Evolutionary conservation across 2,797 vertebrate genomes (phyloP).

Genomic region (Platyrinchus mystaceus): DNA sequence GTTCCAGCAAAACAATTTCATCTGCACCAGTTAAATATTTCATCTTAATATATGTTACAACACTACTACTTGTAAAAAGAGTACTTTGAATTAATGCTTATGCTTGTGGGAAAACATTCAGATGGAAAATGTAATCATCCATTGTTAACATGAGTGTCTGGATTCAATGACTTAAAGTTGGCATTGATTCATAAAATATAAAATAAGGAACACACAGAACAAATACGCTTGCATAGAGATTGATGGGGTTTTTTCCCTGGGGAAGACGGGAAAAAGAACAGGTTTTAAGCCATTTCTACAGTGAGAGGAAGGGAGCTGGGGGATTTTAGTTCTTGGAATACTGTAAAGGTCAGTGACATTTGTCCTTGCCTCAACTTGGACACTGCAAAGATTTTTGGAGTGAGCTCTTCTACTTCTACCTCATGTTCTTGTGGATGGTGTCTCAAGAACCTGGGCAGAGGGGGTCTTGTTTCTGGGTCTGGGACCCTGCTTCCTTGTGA

Average conservation of each 20-base stretch:
- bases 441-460: neutral
- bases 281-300: constrained; percentile 14
- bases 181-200: neutral
- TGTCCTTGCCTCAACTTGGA: constrained; percentile 4
- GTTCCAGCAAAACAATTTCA: neutral
- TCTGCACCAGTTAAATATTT: neutral
- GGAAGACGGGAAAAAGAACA: neutral
- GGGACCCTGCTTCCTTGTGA: neutral
- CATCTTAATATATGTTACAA: neutral
- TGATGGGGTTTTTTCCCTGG: neutral
- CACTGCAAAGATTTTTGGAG: neutral
- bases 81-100: neutral
- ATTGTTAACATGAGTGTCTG: constrained; percentile 7
- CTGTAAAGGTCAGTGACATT: neutral
- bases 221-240: neutral
- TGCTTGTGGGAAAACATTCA: neutral
- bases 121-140: constrained; percentile 23
- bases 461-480: neutral
- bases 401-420: neutral
- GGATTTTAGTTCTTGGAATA: constrained; percentile 14
- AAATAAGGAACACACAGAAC: constrained; percentile 9
- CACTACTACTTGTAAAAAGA: neutral
- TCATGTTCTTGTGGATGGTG: accelerated
- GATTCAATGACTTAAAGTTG: constrained; percentile 45
- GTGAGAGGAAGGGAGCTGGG: neutral